Base-by-base conservation (phyloP, 2,888 invertebrate genomes). In the Cerastis leucographa region DNA sequence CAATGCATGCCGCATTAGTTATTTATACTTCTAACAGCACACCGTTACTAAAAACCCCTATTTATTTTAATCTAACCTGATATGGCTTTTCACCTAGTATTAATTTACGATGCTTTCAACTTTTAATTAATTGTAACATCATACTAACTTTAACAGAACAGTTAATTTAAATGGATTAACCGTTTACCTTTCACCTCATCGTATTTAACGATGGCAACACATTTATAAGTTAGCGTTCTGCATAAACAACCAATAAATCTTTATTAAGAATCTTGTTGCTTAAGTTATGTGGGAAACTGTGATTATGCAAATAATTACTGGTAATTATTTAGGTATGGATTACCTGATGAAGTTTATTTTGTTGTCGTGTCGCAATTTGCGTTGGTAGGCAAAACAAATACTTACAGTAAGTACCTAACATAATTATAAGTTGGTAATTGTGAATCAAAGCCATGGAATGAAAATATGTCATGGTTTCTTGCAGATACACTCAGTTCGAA, bases 201-300 rank as follows among this genome's bases (percentile, higher is more conserved):
- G 12, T 54, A 29, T 71, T 78, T 67, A 59, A 71, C 44, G 64
- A 71, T 42, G 83, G 25, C 66, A 70, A 76, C 46, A 40, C 64
- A 67, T 73, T 56, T 56, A 44, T 64, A 25, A 49, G 29, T 44
- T 64, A 74, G 49, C 54, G 67, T 74, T 62, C 51, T 74, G 67
- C 82, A 76, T 81, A 74, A 70, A 76, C 62, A 68, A 46, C 19
- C 3, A 73, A 85, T 81, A 77, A 85, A 83, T 85, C 82, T 78
- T 78, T 85, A 78, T 81, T 82, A 85, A 74, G 54, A 66, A 69
- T 29, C 46, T 54, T 62, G 54, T 76, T 71, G 46, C 69, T 46
- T 78, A 77, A 81, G 42, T 56, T 62, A 86, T 81, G 85, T 74
- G 71, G n/a, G 74, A 82, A 77, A 29, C 40, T 25, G n/a, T 9